These are phyloP conservation scores for Danio aesculapii DNA, from an alignment of 2,797 vertebrate genomes.

Conservation along the genomic window DNA sequence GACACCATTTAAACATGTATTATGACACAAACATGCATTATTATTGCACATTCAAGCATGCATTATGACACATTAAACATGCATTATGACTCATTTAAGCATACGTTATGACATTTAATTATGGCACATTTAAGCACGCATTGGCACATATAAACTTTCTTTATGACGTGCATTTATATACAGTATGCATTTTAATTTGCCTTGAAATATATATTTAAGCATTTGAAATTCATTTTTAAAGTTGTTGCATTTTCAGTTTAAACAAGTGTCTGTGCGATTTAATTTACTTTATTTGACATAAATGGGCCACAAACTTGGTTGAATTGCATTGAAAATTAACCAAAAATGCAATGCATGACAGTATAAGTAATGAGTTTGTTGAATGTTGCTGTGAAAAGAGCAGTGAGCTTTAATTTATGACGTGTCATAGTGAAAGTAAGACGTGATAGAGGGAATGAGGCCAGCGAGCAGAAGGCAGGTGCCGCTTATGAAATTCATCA, in stretches of 20 bases:
- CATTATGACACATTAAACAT: too few relatives aligned
- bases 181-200: too few relatives aligned
- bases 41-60: too few relatives aligned
- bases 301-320: neutral
- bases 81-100: too few relatives aligned
- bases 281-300: neutral
- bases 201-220: too few relatives aligned
- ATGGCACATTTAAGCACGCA: too few relatives aligned
- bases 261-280: neutral
- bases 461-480: slow-evolving; percentile 43
- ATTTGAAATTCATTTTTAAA: neutral
- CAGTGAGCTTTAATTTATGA: slow-evolving; percentile 9
- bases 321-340: neutral
- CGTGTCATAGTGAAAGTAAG: slow-evolving; percentile 15
- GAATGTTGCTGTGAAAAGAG: slow-evolving; percentile 22
- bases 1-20: too few relatives aligned
- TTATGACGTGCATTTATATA: too few relatives aligned
- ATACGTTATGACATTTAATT: too few relatives aligned
- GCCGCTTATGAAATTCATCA: slow-evolving; percentile 65
- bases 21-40: too few relatives aligned
- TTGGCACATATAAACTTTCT: too few relatives aligned
- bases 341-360: neutral
- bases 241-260: too few relatives aligned
- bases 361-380: neutral
- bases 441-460: slow-evolving; percentile 70